These are phyloP conservation scores for Keiferia lycopersicella DNA, from an alignment of 2,888 invertebrate species.

Conservation along the genomic window DNA sequence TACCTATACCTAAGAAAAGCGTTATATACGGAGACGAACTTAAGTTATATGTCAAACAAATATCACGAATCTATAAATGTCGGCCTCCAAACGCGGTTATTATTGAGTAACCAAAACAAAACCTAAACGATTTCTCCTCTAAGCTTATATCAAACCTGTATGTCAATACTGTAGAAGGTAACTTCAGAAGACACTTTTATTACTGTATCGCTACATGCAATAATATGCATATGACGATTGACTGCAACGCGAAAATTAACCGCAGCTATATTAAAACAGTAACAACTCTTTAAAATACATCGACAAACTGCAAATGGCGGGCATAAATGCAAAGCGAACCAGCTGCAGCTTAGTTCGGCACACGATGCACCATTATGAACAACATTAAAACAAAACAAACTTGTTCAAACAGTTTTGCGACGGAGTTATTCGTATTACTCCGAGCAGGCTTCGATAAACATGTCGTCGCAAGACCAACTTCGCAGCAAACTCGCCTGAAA, in stretches of 20 bases:
- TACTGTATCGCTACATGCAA: too few species aligned
- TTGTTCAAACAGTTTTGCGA: slow-evolving; percentile 26
- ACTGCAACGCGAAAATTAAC: background rate
- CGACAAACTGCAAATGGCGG: background rate
- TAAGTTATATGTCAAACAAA: too few species aligned
- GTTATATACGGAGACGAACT: too few species aligned
- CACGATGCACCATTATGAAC: slow-evolving; percentile 11
- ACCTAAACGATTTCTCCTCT: too few species aligned
- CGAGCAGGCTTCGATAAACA: slow-evolving; percentile 55
- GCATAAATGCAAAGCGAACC: slow-evolving; percentile 9
- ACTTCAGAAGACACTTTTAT: too few species aligned
- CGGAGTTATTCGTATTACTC: slow-evolving; percentile 24
- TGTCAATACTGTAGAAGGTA: too few species aligned
- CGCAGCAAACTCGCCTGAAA: slow-evolving; percentile 61
- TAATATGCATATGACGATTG: too few species aligned
- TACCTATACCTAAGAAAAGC: too few species aligned
- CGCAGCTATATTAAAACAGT: background rate
- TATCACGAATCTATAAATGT: too few species aligned
- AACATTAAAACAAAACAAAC: slow-evolving; percentile 25
- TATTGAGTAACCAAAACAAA: too few species aligned
- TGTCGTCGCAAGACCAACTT: slow-evolving; percentile 63
- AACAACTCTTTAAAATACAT: background rate
- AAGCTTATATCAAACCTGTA: too few species aligned
- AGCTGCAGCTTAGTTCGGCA: background rate
- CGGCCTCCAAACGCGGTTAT: too few species aligned